Conservation (phyloP, 2,888 invertebrate genomes). For the Drosophila conformis region DNA sequence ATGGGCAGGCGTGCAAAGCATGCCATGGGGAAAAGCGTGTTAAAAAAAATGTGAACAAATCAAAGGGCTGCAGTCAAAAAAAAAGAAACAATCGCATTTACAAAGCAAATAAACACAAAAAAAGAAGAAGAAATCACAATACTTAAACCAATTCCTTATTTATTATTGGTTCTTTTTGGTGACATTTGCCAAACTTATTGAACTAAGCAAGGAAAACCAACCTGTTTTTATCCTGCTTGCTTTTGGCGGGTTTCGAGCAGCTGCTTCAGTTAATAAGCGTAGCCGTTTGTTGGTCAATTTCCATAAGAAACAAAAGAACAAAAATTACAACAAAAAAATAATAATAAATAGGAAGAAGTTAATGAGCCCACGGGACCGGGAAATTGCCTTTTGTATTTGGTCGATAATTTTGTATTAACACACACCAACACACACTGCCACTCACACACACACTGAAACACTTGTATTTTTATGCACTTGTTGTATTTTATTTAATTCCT, state of each 20-base stretch:
- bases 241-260: background rate
- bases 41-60: conserved; percentile 42
- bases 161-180: background rate
- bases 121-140: conserved; percentile 1
- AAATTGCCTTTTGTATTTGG: conserved; percentile 65
- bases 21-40: conserved; percentile 22
- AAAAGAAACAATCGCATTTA: conserved; percentile 21
- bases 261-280: conserved; percentile 34
- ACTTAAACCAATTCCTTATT: conserved; percentile 4
- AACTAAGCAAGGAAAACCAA: conserved; percentile 53
- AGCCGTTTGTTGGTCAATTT: conserved; percentile 63
- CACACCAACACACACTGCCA: conserved; percentile 25
- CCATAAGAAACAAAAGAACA: conserved; percentile 41
- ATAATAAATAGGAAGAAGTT: conserved; percentile 32
- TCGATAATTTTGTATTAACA: conserved; percentile 65
- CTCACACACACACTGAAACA: conserved; percentile 13
- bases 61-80: conserved; percentile 10
- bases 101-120: conserved; percentile 18
- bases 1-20: conserved; percentile 28
- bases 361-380: conserved; percentile 42
- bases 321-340: conserved; percentile 26
- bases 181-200: conserved; percentile 46
- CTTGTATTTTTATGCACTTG: conserved; percentile 38
- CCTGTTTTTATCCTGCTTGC: conserved; percentile 39
- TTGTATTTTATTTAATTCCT: conserved; percentile 19